Conservation (phyloP, 2,113 vertebrate species). For the Forbesichthys agassizii region DNA sequence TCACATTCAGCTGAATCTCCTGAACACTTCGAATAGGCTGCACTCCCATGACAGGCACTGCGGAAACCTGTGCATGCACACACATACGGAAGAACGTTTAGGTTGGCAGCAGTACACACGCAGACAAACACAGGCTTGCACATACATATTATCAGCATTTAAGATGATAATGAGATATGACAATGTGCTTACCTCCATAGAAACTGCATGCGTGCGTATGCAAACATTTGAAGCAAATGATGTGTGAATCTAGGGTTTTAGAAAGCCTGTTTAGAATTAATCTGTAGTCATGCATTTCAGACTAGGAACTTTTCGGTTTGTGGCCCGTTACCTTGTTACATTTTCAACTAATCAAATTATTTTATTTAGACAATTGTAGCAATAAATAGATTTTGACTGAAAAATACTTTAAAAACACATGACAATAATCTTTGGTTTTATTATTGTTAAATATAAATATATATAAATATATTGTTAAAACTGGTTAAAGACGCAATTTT, state of each 20-base stretch:
- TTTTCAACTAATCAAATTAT: not conserved
- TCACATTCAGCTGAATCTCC: constrained; percentile 41
- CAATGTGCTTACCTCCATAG: constrained; percentile 12
- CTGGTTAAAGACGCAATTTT: too few relatives aligned
- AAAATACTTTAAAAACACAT: too few relatives aligned
- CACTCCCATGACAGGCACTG: constrained; percentile 37
- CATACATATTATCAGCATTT: constrained; percentile 16
- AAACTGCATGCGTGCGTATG: constrained; percentile 1
- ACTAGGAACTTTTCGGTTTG: not conserved
- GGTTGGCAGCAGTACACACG: not conserved
- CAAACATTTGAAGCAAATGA: constrained; percentile 1
- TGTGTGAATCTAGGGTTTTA: not conserved
- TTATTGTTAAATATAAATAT: too few relatives aligned
- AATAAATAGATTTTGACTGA: too few relatives aligned
- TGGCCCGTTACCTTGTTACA: not conserved
- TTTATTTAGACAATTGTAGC: not conserved
- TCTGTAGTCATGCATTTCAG: constrained; percentile 1
- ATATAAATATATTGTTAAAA: too few relatives aligned
- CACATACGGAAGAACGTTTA: not conserved
- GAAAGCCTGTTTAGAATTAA: not conserved
- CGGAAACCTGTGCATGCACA: constrained; percentile 10
- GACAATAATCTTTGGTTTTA: too few relatives aligned
- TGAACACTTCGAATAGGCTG: constrained; percentile 18
- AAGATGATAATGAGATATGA: constrained; percentile 34
- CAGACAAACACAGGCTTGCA: not conserved